Percentiles rank a stretch among this genome's conserved stretches.
phyloP scores from a whole-genome alignment of 2,113 vertebrate genomes.

The Lagopus leucura region DNA sequence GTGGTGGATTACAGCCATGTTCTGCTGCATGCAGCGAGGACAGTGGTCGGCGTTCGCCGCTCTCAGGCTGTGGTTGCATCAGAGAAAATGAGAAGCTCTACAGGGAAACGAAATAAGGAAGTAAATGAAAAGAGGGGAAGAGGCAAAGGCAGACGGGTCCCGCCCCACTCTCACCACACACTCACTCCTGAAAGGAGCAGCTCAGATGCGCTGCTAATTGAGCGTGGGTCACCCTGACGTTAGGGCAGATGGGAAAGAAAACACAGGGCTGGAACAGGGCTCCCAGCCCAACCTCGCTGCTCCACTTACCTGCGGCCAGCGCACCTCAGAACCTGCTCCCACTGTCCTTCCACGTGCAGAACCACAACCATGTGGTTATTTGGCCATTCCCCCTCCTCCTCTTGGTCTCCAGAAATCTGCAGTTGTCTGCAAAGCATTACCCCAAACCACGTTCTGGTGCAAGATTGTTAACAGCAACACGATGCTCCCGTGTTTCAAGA shows the following conservation, averaged over 20 bases:
- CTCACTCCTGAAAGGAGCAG: no score
- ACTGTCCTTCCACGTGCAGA: neutral
- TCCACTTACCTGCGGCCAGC: neutral
- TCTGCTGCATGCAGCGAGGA: neutral
- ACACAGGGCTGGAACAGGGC: neutral
- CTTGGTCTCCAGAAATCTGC: constrained; percentile 6
- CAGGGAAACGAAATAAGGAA: accelerated
- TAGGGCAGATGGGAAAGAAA: neutral
- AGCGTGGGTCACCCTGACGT: neutral
- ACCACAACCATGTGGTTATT: neutral
- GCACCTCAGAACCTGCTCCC: neutral
- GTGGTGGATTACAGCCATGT: no score
- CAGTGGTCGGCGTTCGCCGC: no score
- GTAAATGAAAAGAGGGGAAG: neutral
- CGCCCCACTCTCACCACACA: no score
- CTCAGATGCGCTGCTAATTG: no score
- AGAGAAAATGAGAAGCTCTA: neutral
- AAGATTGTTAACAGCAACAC: neutral
- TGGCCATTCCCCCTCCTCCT: neutral
- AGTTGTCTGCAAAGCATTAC: neutral
- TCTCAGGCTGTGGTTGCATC: neutral
- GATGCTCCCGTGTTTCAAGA: neutral
- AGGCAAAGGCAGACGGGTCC: neutral
- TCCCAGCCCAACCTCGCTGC: neutral
- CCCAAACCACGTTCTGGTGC: neutral